Evolutionary conservation across 2,113 vertebrate genomes (phyloP).

Genomic region (Grallaria varia): DNA sequence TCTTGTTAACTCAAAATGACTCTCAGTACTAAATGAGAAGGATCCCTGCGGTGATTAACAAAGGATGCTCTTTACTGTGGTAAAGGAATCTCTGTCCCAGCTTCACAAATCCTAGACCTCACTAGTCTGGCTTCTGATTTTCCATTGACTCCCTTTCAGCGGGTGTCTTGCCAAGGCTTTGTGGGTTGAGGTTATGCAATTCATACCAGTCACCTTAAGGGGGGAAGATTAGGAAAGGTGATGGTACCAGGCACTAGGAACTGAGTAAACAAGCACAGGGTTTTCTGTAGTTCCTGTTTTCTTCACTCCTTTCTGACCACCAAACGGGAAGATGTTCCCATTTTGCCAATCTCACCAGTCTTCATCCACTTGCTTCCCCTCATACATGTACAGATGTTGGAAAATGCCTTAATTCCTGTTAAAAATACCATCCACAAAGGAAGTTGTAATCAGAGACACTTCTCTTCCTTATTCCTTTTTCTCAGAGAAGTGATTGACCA

Average conservation of each 20-base stretch:
- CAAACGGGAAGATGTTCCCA: background rate
- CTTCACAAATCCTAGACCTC: background rate
- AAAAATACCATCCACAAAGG: background rate
- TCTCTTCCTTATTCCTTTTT: background rate
- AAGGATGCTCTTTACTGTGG: background rate
- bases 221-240: background rate
- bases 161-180: background rate
- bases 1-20: background rate
- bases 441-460: background rate
- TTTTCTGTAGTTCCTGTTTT: background rate
- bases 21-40: background rate
- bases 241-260: background rate
- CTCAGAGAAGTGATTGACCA: background rate
- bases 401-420: background rate
- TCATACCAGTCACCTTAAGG: background rate
- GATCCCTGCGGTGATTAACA: background rate
- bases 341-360: background rate
- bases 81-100: background rate
- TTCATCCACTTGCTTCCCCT: background rate
- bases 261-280: background rate
- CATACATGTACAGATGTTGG: accelerated
- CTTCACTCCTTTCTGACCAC: background rate
- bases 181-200: background rate
- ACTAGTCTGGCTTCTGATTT: background rate
- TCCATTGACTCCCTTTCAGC: background rate